Conservation (phyloP, 1,140 invertebrate species). For the Rhopalosiphum padi region DNA sequence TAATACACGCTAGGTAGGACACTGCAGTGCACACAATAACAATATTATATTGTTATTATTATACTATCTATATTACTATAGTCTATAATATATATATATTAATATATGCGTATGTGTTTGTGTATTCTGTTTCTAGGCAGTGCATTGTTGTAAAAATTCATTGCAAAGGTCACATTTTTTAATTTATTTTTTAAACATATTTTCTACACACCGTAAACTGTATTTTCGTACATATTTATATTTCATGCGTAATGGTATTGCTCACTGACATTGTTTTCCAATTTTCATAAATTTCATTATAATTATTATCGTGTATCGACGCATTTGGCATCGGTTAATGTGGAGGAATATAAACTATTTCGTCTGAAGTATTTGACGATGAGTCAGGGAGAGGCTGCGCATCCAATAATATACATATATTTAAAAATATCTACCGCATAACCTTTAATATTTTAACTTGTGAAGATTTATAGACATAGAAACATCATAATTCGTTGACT, state of each 20-base stretch:
- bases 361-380: neutral
- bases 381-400: neutral
- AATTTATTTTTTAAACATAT: neutral
- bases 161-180: neutral
- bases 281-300: neutral
- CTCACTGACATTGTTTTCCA: neutral
- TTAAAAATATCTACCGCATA: neutral
- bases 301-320: neutral
- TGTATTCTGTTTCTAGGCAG: neutral
- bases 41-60: conserved; percentile 12
- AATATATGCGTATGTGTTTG: neutral
- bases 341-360: neutral
- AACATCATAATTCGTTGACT: conserved; percentile 62
- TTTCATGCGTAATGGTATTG: neutral
- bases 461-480: neutral
- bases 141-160: neutral
- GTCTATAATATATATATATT: too few relatives aligned
- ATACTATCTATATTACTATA: neutral
- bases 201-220: neutral
- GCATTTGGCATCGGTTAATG: neutral
- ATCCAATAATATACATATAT: neutral
- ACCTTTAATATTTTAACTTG: neutral
- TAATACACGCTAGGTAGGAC: conserved; percentile 7
- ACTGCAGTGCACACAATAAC: neutral
- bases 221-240: neutral